Evolutionary conservation across 2,888 invertebrate genomes (phyloP).

Genomic region (Ferdinandea cuprea): DNA sequence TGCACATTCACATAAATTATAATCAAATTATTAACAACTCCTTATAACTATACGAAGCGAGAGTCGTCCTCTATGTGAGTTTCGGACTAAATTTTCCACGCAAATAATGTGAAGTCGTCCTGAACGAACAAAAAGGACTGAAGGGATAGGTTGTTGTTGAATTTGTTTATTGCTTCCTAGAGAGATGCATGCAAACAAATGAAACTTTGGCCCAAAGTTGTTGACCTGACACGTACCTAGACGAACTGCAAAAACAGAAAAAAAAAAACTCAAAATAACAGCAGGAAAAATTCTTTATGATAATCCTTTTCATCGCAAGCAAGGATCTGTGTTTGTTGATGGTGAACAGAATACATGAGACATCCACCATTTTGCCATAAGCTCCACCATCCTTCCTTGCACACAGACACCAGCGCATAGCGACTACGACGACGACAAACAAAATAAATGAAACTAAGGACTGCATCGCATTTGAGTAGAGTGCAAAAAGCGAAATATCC

Average conservation of each 20-base stretch:
- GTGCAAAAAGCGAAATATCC: constrained; percentile 36
- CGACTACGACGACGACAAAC: neutral
- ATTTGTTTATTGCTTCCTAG: constrained; percentile 65
- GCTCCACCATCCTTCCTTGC: constrained; percentile 20
- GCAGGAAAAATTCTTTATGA: constrained; percentile 41
- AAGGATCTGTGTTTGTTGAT: constrained; percentile 65
- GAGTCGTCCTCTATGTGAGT: constrained; percentile 12
- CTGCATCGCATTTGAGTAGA: constrained; percentile 48
- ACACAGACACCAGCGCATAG: neutral
- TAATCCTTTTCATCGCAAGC: constrained; percentile 67
- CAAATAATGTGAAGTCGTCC: neutral
- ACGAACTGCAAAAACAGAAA: constrained; percentile 19
- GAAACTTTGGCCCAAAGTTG: constrained; percentile 60
- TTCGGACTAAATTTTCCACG: constrained; percentile 33
- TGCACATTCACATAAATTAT: constrained; percentile 64
- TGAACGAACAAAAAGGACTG: constrained; percentile 16
- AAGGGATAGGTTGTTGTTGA: constrained; percentile 41
- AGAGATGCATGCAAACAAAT: constrained; percentile 53
- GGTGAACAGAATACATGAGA: constrained; percentile 54
- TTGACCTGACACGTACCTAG: constrained; percentile 66
- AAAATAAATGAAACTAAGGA: constrained; percentile 50
- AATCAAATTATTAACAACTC: constrained; percentile 69
- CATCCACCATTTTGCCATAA: constrained; percentile 70
- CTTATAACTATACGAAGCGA: too few species aligned
- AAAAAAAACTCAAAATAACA: neutral